Evolutionary conservation across 2,797 vertebrate species (phyloP), one percentile per base, ranked within the genome.

Genomic region (Microctenopoma stevenorrisi): DNA sequence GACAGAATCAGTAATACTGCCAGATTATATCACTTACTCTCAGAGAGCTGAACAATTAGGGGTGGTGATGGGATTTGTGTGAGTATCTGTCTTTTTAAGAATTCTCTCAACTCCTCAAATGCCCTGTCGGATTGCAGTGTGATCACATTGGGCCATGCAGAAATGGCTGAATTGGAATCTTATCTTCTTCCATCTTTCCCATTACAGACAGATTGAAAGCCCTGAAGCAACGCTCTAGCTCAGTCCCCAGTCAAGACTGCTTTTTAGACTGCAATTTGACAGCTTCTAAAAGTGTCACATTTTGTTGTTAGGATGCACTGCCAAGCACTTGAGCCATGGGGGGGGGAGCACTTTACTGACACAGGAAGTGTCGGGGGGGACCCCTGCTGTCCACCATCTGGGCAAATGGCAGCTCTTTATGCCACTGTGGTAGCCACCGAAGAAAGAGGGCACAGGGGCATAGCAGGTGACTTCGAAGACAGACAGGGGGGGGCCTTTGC

Each of bases 181-280:
- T 92, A 92, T 93, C 92, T 88, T 88, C 84, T 89, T 92, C 91
- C 90, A 91, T 93, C 92, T 92, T 92, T 92, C 90, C 91, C 86
- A 91, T 93, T 91, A 90, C 74, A 79, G 88, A 83, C 84, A 91
- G 91, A 92, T 89, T 91, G 91, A 92, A 91, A 90, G 88, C 89
- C 91, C 91, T 86, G 88, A 86, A 86, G 92, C 92, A 64, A 74
- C 85, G 81, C 84, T 87, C 86, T 81, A 76, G 87, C 86, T 85
- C 55, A 28, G 88, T 90, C 87, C 81, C 86, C 90, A 88, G 90
- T 92, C 92, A 91, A 82, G 84, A 79, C 87, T 9, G 81, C 76
- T 89, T 92, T 89, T 89, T 87, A 89, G 85, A 81, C 88, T 86
- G 77, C 88, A 87, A 89, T 91, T 88, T 92, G 89, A 92, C 91